Conservation (phyloP, 2,888 invertebrate genomes). For the Lottia scabra region DNA sequence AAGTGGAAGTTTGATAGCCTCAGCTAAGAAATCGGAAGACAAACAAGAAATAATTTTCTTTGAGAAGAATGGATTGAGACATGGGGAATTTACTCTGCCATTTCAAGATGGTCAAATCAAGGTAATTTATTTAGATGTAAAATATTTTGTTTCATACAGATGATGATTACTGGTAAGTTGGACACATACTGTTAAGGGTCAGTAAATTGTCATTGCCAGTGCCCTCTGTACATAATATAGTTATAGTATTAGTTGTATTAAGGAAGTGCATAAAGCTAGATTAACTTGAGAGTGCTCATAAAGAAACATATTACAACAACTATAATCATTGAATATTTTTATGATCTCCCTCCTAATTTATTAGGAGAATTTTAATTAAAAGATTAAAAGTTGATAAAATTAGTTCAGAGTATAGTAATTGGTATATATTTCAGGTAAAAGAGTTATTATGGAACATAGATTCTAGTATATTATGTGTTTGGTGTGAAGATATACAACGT, state of each 20-base stretch:
- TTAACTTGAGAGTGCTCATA: no score
- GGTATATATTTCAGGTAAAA: constrained; percentile 74
- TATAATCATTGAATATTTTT: no score
- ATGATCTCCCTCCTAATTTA: no score
- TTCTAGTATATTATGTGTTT: constrained; percentile 75
- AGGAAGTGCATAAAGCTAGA: no score
- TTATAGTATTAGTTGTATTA: no score
- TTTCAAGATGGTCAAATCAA: constrained; percentile 71
- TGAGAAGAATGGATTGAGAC: constrained; percentile 91
- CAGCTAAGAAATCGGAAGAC: constrained; percentile 67
- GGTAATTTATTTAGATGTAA: constrained; percentile 50
- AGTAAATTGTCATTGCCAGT: no score
- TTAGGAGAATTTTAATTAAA: no score
- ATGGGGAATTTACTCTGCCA: constrained; percentile 82
- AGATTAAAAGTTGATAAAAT: constrained; percentile 90
- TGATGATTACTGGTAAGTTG: no score
- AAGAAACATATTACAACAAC: no score
- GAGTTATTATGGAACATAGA: constrained; percentile 83
- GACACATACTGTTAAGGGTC: no score
- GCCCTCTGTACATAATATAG: no score
- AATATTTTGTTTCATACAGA: not conserved
- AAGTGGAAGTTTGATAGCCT: constrained; percentile 83
- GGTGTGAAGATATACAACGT: constrained; percentile 55
- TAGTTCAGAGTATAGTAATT: no score
- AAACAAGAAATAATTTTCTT: constrained; percentile 84